Base-by-base conservation (phyloP, 2,888 invertebrate species). In the Macaria notata region DNA sequence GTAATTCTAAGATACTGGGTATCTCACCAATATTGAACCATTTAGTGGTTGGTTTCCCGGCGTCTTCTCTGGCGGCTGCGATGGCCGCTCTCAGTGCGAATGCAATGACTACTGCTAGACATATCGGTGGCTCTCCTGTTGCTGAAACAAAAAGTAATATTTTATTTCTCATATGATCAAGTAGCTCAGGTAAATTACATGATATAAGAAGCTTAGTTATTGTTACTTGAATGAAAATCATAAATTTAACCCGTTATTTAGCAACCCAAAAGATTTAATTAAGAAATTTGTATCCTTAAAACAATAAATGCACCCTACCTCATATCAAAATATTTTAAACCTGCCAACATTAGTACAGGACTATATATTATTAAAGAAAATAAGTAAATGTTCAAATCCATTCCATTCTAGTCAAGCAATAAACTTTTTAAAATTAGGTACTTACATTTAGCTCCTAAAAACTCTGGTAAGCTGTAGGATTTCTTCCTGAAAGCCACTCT, bases 11-110 rank as follows among this genome's bases (percentile, higher is more conserved):
- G 8, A 1, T 38, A 38, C 38, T 8, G 42, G 8, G 31, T 41
- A 5, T 5, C 54, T 81, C 79, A 94, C 94, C 92, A 58, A 94
- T 83, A 53, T 80, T 78, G 70, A 92, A 93, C 94, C 94, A 95
- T 29, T 83, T 71, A 0, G 78, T 81, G 6, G 83, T 79, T 0
- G 81, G 83, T 43, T 86, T 76, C 44, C 93, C 93, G 19, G 92
- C 86, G 47, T 95, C 94, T 29, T 71, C 72, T 67, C 95, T 86
- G 0, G 94, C 94, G 3, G 94, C 89, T 56, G 92, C 86, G 7
- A 95, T 77, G 0, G 95, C 95, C 65, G 93, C 85, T 47, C 94
- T 89, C 42, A 95, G 80, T 1, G 95, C 95, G 49, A 94, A 84
- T 4, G 93, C 87, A 3, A 92, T 79, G 1, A 80, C 76, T 0